Conservation (phyloP, 2,113 vertebrate species). For the Garra rufa region DNA sequence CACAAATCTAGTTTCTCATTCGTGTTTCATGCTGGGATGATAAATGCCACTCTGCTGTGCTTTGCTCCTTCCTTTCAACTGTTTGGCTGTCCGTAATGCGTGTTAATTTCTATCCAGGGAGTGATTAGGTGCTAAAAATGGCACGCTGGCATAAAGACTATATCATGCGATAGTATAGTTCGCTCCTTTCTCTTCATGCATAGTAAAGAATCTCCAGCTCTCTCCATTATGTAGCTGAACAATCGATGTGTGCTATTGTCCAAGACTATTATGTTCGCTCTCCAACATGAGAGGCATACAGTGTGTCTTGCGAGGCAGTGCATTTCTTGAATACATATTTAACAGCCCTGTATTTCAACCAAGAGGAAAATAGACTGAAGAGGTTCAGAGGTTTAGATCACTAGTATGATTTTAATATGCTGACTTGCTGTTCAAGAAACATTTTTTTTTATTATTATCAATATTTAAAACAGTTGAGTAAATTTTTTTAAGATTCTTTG, state of each 20-base stretch:
- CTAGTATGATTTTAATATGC: no score
- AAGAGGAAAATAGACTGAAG: neutral
- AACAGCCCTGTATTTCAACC: neutral
- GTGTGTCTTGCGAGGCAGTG: neutral
- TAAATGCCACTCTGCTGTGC: neutral
- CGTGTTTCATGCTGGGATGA: neutral
- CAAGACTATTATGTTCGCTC: conserved; percentile 7
- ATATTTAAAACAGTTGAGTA: no score
- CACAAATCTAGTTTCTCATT: neutral
- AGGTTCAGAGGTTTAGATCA: neutral
- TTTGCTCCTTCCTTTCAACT: conserved; percentile 20
- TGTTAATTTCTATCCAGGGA: neutral
- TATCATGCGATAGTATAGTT: conserved; percentile 13
- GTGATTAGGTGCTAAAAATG: conserved; percentile 16
- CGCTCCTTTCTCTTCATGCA: neutral
- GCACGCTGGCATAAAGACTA: neutral
- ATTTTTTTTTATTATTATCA: no score
- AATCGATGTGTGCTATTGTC: conserved; percentile 5
- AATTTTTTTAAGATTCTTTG: no score
- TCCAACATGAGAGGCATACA: neutral
- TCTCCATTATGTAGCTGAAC: conserved; percentile 2
- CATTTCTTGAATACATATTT: conserved; percentile 2
- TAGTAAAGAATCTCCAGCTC: neutral
- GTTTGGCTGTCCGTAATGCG: conserved; percentile 33
- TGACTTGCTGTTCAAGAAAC: no score